Evolutionary conservation across 1,140 invertebrate genomes (phyloP), one percentile per base, ranked within the genome.

Genomic region (Aphelenchoides fujianensis): DNA sequence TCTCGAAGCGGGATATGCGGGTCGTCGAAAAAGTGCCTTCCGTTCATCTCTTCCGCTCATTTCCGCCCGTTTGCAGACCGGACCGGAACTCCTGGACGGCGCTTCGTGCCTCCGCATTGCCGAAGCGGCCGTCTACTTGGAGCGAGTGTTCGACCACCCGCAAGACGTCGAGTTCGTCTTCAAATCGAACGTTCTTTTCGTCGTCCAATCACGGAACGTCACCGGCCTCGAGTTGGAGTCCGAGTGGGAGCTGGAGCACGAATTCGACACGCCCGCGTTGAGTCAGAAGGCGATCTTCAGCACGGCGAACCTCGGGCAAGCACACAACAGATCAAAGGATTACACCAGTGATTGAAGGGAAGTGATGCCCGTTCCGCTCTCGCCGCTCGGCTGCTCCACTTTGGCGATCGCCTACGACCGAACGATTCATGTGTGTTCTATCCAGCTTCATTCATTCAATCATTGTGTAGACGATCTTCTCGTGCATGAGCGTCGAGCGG

Each of bases 161-260:
- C 87, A 91, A 75, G 91, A 93, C 83, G 89, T 92, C 37, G 91
- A 93, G 85, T 92, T 85, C 81, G 85, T 85, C 0, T 68, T 86
- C 7, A 57, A 61, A 55, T 69, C 76, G 35, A 75, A 73, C 5
- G 37, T 75, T 16, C 74, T 85, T 2, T 85, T 79, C 62, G 61
- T 86, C 28, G 69, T 86, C 31, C 85, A 86, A 80, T 88, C 89
- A 2, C 86, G 91, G 37, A 90, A 90, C 1, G 89, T 92, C 34
- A 92, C 91, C 0, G 89, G 89, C 0, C 72, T 91, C 2, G 88
- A 90, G 32, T 78, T 85, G 1, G 91, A 90, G 88, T 89, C 88
- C 0, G 89, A 91, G 68, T 90, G 89, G 74, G 91, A 92, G 77
- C 74, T 92, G 7, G 84, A 87, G 0, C 90, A 91, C 79, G 91